phyloP scores from a whole-genome alignment of 2,888 invertebrate species.

The Xanthia togata region DNA sequence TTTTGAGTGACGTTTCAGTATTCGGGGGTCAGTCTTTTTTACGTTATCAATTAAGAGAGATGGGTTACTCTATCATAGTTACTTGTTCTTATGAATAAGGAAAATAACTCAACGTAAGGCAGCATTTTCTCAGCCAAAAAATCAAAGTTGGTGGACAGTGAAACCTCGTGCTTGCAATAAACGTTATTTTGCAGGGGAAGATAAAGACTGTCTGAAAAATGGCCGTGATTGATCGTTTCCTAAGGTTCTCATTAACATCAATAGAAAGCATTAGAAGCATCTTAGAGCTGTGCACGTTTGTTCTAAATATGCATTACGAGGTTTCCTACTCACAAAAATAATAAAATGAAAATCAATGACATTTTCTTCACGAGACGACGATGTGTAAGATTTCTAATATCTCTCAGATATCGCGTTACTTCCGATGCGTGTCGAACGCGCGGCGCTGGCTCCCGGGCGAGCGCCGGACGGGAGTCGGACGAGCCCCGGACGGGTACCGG shows the following conservation, averaged over 20 bases:
- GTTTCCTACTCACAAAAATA: too few species aligned
- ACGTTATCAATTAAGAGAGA: too few species aligned
- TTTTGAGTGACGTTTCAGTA: too few species aligned
- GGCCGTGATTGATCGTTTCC: neutral
- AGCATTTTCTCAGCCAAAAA: too few species aligned
- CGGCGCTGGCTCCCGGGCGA: slow-evolving; percentile 68
- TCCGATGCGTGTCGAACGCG: slow-evolving; percentile 85
- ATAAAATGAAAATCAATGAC: too few species aligned
- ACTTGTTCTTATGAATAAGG: too few species aligned
- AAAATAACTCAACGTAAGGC: too few species aligned
- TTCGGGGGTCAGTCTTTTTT: too few species aligned
- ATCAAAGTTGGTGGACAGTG: too few species aligned
- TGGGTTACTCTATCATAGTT: too few species aligned
- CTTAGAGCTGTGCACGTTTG: neutral
- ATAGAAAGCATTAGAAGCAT: neutral
- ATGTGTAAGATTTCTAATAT: slow-evolving; percentile 59
- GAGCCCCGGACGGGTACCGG: slow-evolving; percentile 83
- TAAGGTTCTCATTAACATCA: neutral
- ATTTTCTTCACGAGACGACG: neutral
- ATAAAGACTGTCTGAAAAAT: neutral
- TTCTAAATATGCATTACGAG: neutral
- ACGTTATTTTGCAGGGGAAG: neutral
- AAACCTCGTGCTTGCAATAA: too few species aligned
- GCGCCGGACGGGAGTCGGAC: slow-evolving; percentile 83
- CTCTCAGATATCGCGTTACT: slow-evolving; percentile 72